phyloP scores from a whole-genome alignment of 2,113 vertebrate species.

The Anoplopoma fimbria region DNA sequence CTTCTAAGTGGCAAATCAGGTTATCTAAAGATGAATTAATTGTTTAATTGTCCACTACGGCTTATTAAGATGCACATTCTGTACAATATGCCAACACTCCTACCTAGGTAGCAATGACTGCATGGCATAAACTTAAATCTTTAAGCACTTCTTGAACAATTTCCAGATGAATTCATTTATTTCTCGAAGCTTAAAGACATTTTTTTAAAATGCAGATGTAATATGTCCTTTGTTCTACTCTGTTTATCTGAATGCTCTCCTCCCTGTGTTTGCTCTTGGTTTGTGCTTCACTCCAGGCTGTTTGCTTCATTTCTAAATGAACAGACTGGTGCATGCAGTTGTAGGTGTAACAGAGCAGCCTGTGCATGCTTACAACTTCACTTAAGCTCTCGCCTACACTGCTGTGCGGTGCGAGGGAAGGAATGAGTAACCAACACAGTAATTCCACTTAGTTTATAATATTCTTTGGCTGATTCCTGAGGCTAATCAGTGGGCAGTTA shows the following conservation, averaged over 20 bases:
- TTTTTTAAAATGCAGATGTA: slow-evolving; percentile 6
- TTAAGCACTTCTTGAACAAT: not conserved
- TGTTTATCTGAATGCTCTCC: slow-evolving; percentile 21
- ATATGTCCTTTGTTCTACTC: not conserved
- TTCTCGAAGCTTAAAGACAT: not conserved
- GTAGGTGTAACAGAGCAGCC: slow-evolving; percentile 28
- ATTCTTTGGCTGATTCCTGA: slow-evolving; percentile 38
- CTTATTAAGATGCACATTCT: not conserved
- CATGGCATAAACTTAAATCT: slow-evolving; percentile 17
- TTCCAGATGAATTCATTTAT: not conserved
- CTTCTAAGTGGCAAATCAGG: slow-evolving; percentile 6
- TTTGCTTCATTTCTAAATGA: slow-evolving; percentile 29
- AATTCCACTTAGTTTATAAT: slow-evolving; percentile 22
- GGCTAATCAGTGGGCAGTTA: slow-evolving; percentile 33
- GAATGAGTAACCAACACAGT: not conserved
- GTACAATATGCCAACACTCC: not conserved
- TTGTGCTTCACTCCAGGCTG: slow-evolving; percentile 39
- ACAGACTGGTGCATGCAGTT: slow-evolving; percentile 53
- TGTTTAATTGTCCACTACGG: not conserved
- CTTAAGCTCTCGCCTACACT: slow-evolving; percentile 14
- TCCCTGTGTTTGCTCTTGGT: slow-evolving; percentile 42
- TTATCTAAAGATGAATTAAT: slow-evolving; percentile 14
- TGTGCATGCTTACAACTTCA: slow-evolving; percentile 39
- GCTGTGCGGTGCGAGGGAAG: not conserved
- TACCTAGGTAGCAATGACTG: not conserved